Percentiles rank a stretch among this genome's conserved stretches.
Evolutionary conservation across 2,888 invertebrate species (phyloP).

Genomic region (Lycophotia porphyrea): DNA sequence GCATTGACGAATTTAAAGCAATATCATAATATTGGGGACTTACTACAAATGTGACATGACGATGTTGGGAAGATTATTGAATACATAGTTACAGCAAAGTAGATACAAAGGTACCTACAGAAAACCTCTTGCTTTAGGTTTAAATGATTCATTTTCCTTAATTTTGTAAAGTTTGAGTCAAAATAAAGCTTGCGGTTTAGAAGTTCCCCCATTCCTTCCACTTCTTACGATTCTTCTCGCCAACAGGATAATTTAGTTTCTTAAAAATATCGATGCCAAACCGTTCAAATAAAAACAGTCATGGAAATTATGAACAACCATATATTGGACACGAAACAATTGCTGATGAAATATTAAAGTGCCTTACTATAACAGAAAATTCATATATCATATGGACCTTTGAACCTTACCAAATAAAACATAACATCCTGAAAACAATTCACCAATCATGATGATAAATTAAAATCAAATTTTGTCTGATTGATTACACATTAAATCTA

Average conservation of each 20-base stretch:
- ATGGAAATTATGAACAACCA: neutral
- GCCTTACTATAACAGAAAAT: neutral
- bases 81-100: neutral
- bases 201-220: no score
- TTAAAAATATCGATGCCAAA: neutral
- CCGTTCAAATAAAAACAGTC: neutral
- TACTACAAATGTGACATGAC: conserved; percentile 41
- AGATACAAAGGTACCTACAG: neutral
- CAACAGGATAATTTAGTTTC: neutral
- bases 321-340: neutral
- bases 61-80: conserved; percentile 1
- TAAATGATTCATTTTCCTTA: neutral
- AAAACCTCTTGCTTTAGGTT: neutral
- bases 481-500: neutral
- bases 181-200: neutral
- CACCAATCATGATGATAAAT: neutral
- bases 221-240: no score
- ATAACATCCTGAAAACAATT: neutral
- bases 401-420: neutral
- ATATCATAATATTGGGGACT: conserved; percentile 69
- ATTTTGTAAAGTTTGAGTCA: neutral
- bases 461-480: neutral
- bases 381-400: neutral
- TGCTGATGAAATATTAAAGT: neutral
- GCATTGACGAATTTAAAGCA: conserved; percentile 80